phyloP scores from a whole-genome alignment of 2,888 invertebrate species.

The Ornithoptera priamus region DNA sequence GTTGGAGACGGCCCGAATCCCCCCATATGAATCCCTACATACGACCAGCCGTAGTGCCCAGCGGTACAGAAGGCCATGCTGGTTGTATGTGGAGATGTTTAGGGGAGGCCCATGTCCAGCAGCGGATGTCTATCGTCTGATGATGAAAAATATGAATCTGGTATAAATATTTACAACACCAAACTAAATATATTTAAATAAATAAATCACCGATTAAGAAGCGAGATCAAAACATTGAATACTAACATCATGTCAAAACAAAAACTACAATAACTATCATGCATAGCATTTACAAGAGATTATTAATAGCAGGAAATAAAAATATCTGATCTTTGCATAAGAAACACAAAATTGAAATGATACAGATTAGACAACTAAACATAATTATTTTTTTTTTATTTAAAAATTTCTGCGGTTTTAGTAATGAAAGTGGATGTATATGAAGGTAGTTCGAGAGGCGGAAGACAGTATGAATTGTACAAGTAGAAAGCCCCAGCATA shows the following conservation, averaged over 20 bases:
- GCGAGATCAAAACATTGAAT: neutral
- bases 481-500: conserved; percentile 1
- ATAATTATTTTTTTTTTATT: neutral
- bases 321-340: neutral
- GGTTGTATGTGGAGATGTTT: too few species aligned
- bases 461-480: conserved; percentile 6
- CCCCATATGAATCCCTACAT: too few species aligned
- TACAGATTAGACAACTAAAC: neutral
- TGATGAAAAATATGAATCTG: neutral
- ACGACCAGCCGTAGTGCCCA: too few species aligned
- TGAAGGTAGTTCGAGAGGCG: too few species aligned
- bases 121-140: too few species aligned
- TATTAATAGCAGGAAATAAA: neutral
- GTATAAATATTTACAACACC: neutral
- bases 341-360: neutral
- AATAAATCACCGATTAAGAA: neutral
- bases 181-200: neutral
- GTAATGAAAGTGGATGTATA: too few species aligned
- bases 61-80: too few species aligned
- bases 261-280: neutral
- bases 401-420: too few species aligned
- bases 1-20: too few species aligned
- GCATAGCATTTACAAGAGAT: neutral
- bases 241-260: neutral
- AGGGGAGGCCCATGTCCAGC: too few species aligned